Evolutionary conservation across 2,888 invertebrate genomes (phyloP).

Genomic region (Pecten maximus): DNA sequence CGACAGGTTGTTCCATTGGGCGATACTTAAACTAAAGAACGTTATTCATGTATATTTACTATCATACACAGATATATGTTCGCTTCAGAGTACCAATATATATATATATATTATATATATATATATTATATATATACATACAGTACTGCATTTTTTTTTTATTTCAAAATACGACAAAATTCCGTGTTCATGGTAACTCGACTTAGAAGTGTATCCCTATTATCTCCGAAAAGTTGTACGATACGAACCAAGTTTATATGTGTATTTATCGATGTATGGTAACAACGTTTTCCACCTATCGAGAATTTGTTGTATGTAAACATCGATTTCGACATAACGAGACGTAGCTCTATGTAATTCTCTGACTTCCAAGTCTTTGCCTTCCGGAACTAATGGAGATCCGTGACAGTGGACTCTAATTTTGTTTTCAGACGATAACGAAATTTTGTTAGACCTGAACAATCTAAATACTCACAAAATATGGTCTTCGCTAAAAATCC

Average conservation of each 20-base stretch:
- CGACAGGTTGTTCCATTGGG: neutral
- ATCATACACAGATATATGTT: neutral
- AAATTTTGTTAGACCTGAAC: neutral
- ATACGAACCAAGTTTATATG: no score
- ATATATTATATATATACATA: no score
- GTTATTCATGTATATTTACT: conserved; percentile 26
- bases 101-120: no score
- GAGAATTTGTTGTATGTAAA: neutral
- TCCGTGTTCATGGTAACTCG: neutral
- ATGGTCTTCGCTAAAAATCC: neutral
- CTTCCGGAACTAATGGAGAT: neutral
- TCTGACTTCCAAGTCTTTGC: neutral
- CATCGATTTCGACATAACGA: neutral
- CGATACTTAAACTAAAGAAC: conserved; percentile 27
- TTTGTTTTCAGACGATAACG: neutral
- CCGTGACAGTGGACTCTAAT: neutral
- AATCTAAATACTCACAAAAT: conserved; percentile 1
- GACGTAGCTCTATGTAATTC: neutral
- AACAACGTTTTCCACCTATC: neutral
- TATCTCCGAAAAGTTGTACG: no score
- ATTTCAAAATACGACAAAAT: neutral
- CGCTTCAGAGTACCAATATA: neutral
- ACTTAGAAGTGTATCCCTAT: no score
- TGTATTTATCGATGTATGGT: neutral
- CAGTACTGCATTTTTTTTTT: no score